Evolutionary conservation across 2,797 vertebrate species (phyloP).

Genomic region (Oryzias sinensis): DNA sequence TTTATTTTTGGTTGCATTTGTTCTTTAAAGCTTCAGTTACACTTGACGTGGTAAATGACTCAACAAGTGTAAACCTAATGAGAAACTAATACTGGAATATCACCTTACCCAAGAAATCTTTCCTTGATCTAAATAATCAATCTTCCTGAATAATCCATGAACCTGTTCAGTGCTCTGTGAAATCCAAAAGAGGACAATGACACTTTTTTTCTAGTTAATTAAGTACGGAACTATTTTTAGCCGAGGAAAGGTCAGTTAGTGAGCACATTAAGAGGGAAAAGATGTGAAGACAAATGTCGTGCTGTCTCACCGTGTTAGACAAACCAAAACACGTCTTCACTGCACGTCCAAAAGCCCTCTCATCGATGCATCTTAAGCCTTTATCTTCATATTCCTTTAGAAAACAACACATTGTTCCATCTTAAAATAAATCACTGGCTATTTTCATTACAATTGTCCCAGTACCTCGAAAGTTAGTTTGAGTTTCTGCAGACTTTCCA

Average conservation of each 20-base stretch:
- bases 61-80: slow-evolving; percentile 23
- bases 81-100: slow-evolving; percentile 34
- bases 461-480: slow-evolving; percentile 77
- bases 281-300: slow-evolving; percentile 11
- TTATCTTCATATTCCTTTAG: slow-evolving; percentile 69
- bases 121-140: slow-evolving; percentile 73
- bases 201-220: slow-evolving; percentile 16
- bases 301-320: slow-evolving; percentile 60
- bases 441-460: slow-evolving; percentile 6
- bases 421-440: slow-evolving; percentile 3
- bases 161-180: slow-evolving; percentile 77
- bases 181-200: slow-evolving; percentile 34
- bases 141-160: slow-evolving; percentile 81
- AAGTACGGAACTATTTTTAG: slow-evolving; percentile 4
- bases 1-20: too few relatives aligned
- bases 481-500: slow-evolving; percentile 72
- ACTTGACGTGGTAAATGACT: not conserved
- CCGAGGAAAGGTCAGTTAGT: slow-evolving; percentile 7
- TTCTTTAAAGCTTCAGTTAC: not conserved
- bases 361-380: slow-evolving; percentile 62
- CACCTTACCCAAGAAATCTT: slow-evolving; percentile 79
- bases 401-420: slow-evolving; percentile 27
- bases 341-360: slow-evolving; percentile 69
- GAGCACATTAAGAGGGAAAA: slow-evolving; percentile 3
- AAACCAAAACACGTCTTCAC: slow-evolving; percentile 74